phyloP scores from a whole-genome alignment of 2,113 vertebrate species.

The Chionomys nivalis region DNA sequence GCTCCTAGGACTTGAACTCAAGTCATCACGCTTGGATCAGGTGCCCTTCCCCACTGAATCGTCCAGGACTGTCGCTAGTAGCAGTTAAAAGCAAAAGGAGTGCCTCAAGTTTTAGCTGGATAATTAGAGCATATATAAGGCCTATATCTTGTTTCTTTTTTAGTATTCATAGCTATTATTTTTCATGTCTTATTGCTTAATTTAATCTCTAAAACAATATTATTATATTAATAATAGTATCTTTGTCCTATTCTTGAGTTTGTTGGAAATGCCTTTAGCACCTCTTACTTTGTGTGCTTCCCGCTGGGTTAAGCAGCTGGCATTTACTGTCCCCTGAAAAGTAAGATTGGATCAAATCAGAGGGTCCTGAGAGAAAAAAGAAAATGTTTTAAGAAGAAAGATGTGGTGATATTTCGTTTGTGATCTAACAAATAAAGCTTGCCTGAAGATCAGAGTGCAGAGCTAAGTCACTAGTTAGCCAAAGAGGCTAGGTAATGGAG shows the following conservation, averaged over 20 bases:
- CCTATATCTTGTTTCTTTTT: background rate
- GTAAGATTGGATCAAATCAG: constrained; percentile 25
- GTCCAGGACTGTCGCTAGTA: background rate
- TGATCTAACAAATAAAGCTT: too few relatives aligned
- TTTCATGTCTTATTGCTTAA: constrained; percentile 61
- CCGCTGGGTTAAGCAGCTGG: background rate
- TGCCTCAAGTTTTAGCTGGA: background rate
- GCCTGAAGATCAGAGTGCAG: too few relatives aligned
- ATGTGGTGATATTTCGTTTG: too few relatives aligned
- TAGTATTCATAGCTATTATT: constrained; percentile 2
- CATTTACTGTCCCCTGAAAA: background rate
- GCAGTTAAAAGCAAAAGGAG: background rate
- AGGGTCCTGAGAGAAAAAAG: background rate
- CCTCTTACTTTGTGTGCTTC: background rate
- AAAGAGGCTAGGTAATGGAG: too few relatives aligned
- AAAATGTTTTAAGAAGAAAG: constrained; percentile 38
- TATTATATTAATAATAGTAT: background rate
- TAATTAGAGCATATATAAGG: background rate
- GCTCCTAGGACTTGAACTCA: background rate
- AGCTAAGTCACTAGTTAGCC: too few relatives aligned
- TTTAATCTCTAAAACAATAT: constrained; percentile 29
- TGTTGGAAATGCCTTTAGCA: background rate
- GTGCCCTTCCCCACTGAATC: background rate
- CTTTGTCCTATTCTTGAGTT: constrained; percentile 24
- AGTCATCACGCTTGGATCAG: background rate